Conservation (phyloP, 2,888 invertebrate species). For the Eupelmus urozonus region DNA sequence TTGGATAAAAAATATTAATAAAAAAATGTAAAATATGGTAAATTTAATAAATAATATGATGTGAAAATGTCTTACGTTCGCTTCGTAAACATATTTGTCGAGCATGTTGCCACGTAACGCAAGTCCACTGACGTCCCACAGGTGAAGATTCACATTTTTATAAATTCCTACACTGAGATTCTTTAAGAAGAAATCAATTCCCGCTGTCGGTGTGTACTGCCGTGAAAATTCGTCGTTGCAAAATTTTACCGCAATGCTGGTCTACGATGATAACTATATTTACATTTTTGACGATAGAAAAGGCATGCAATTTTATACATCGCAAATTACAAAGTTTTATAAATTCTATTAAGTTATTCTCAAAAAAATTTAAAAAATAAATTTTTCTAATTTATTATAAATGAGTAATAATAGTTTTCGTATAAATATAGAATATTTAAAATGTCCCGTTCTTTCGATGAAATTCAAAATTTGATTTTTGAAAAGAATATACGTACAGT, state of each 20-base stretch:
- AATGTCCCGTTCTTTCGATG: too few relatives aligned
- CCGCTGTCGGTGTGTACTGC: conserved; percentile 83
- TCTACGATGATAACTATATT: conserved; percentile 77
- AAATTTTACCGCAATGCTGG: conserved; percentile 82
- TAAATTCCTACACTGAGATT: conserved; percentile 80
- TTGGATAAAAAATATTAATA: too few relatives aligned
- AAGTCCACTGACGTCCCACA: conserved; percentile 92
- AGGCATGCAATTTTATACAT: background rate
- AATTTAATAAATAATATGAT: too few relatives aligned
- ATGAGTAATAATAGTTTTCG: too few relatives aligned
- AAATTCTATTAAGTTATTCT: too few relatives aligned
- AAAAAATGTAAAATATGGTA: too few relatives aligned
- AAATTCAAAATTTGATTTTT: too few relatives aligned
- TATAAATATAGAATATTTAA: too few relatives aligned
- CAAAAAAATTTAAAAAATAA: too few relatives aligned
- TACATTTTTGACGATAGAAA: too few relatives aligned
- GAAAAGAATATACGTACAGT: too few relatives aligned
- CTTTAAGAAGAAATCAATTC: conserved; percentile 86
- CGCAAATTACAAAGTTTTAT: background rate
- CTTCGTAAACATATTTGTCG: conserved; percentile 84
- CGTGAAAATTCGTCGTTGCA: conserved; percentile 83
- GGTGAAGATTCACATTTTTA: conserved; percentile 83
- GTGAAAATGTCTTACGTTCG: conserved; percentile 85
- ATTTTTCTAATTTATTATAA: too few relatives aligned
- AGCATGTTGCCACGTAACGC: conserved; percentile 88